phyloP scores from a whole-genome alignment of 2,113 vertebrate genomes.

The Hiodon alosoides region DNA sequence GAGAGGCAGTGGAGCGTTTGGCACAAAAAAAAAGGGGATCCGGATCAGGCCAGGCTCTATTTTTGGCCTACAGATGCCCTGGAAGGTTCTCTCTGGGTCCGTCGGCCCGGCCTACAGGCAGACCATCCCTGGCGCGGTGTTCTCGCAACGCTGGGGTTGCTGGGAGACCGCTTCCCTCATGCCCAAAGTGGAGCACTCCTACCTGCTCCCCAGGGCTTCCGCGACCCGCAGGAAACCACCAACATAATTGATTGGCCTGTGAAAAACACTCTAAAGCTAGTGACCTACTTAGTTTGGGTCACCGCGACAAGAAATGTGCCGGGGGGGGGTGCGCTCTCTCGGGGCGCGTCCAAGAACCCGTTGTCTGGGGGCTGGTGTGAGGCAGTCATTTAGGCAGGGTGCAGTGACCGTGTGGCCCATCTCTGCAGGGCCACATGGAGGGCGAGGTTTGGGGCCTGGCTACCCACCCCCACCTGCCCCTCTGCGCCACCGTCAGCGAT shows the following conservation, averaged over 20 bases:
- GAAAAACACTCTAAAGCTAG: slow-evolving; percentile 24
- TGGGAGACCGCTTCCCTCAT: not conserved
- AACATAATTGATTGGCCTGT: slow-evolving; percentile 39
- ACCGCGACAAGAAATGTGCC: slow-evolving; percentile 7
- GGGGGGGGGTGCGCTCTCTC: not conserved
- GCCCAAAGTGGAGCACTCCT: slow-evolving; percentile 29
- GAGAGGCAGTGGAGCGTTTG: slow-evolving; percentile 9
- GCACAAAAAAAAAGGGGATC: not conserved
- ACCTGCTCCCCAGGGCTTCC: slow-evolving; percentile 21
- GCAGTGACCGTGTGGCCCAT: slow-evolving; percentile 30
- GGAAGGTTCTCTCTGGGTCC: not conserved
- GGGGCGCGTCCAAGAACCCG: not conserved
- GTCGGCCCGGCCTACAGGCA: not conserved
- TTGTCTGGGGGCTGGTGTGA: slow-evolving; percentile 9
- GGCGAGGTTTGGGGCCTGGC: slow-evolving; percentile 97
- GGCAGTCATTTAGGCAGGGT: not conserved
- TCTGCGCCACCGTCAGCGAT: slow-evolving; percentile 97
- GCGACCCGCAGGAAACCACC: slow-evolving; percentile 25
- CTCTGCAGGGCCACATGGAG: slow-evolving; percentile 93
- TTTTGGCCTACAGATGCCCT: slow-evolving; percentile 8
- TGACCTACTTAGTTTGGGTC: slow-evolving; percentile 24
- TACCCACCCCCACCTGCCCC: slow-evolving; percentile 92
- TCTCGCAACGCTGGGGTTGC: not conserved
- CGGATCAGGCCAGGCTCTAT: slow-evolving; percentile 16
- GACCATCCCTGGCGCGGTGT: not conserved